A percentile compares a stretch with the other conserved stretches of the same genome.
phyloP scores from a whole-genome alignment of 2,797 vertebrate genomes.

The Gephyroberyx darwinii region DNA sequence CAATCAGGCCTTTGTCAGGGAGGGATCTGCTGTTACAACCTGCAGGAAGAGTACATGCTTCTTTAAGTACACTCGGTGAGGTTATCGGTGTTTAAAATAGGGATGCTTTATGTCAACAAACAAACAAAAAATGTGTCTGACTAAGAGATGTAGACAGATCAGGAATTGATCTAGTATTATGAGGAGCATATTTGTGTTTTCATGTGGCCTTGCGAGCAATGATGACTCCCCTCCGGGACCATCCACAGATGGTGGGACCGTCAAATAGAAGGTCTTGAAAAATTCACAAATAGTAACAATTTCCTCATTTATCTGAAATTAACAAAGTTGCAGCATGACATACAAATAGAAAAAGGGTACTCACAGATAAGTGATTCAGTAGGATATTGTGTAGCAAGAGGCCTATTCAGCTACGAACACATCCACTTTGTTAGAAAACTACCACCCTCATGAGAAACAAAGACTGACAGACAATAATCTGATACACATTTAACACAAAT shows the following conservation, averaged over 20 bases:
- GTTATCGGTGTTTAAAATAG: conserved; percentile 55
- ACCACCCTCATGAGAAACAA: too few species aligned
- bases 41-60: conserved; percentile 65
- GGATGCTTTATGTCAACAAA: conserved; percentile 51
- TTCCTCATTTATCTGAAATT: too few species aligned
- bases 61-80: conserved; percentile 46
- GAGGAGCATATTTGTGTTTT: neutral
- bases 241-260: too few species aligned
- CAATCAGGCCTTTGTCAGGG: conserved; percentile 74
- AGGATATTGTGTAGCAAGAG: too few species aligned
- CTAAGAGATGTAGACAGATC: neutral
- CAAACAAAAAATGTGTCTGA: conserved; percentile 32
- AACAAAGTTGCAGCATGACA: too few species aligned
- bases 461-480: conserved; percentile 16
- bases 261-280: too few species aligned
- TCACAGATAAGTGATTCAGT: too few species aligned
- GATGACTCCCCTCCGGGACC: neutral
- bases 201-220: neutral
- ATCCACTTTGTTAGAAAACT: too few species aligned
- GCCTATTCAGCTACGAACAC: too few species aligned
- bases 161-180: neutral
- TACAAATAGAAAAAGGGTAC: too few species aligned
- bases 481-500: conserved; percentile 30
- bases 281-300: too few species aligned
- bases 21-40: conserved; percentile 61